Evolutionary conservation across 2,113 vertebrate genomes (phyloP).

Genomic region (Embiotoca jacksoni): DNA sequence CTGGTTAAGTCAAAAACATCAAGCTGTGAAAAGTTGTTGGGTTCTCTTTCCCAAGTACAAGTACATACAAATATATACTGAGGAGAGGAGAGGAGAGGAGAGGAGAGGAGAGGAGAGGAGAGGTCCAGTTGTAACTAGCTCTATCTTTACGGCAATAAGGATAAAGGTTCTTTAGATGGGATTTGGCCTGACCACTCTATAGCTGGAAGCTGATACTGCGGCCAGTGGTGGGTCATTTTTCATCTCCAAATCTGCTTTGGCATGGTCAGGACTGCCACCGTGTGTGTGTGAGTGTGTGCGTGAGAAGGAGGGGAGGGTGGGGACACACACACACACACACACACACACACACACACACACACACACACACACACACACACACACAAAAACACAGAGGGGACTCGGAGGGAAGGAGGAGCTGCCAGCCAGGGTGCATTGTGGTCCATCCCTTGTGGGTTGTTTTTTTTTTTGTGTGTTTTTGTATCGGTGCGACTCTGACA

Average conservation of each 20-base stretch:
- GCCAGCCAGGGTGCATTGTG: slow-evolving; percentile 64
- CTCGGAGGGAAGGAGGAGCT: slow-evolving; percentile 23
- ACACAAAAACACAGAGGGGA: slow-evolving; percentile 43
- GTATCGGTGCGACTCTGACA: slow-evolving; percentile 70
- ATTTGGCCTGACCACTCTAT: slow-evolving; percentile 71
- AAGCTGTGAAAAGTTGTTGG: slow-evolving; percentile 36
- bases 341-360: slow-evolving; percentile 25
- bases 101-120: slow-evolving; percentile 24
- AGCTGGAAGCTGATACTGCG: slow-evolving; percentile 75
- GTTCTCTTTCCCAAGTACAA: slow-evolving; percentile 16
- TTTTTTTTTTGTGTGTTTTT: slow-evolving; percentile 7
- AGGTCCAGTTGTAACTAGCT: slow-evolving; percentile 47
- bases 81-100: background rate
- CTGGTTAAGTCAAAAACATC: slow-evolving; percentile 37
- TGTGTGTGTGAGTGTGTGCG: slow-evolving; percentile 30
- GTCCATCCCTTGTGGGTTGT: slow-evolving; percentile 59
- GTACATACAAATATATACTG: background rate
- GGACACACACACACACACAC: slow-evolving; percentile 18
- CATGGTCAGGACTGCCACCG: slow-evolving; percentile 61
- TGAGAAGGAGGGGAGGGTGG: slow-evolving; percentile 3
- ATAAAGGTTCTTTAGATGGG: slow-evolving; percentile 70
- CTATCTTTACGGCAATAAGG: slow-evolving; percentile 60
- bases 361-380: slow-evolving; percentile 21
- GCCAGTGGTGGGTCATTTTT: slow-evolving; percentile 80
- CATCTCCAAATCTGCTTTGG: slow-evolving; percentile 81